Evolutionary conservation across 2,888 invertebrate genomes (phyloP).

Genomic region (Noctua fimbriata): DNA sequence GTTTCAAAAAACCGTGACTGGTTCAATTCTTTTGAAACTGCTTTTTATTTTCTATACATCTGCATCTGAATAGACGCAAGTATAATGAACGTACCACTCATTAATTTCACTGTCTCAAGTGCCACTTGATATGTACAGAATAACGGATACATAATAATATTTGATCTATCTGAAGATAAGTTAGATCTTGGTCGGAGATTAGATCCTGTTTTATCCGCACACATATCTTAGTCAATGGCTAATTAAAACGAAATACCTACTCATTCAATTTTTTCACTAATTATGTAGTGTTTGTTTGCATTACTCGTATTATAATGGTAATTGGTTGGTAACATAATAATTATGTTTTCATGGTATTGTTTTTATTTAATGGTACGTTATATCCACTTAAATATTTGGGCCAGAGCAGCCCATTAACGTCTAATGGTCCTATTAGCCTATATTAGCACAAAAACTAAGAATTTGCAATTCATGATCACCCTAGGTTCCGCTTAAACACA

Average conservation of each 20-base stretch:
- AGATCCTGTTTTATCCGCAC: not conserved
- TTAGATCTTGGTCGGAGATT: not conserved
- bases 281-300: slow-evolving; percentile 5
- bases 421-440: slow-evolving; percentile 51
- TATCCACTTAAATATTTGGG: slow-evolving; percentile 39
- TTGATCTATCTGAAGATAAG: slow-evolving; percentile 9
- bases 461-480: slow-evolving; percentile 63
- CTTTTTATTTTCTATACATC: slow-evolving; percentile 23
- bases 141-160: not conserved
- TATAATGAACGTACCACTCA: not conserved
- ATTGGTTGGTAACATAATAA: slow-evolving; percentile 15
- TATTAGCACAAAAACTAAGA: slow-evolving; percentile 52
- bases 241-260: slow-evolving; percentile 16
- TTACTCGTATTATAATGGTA: slow-evolving; percentile 7
- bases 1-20: slow-evolving; percentile 33
- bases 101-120: slow-evolving; percentile 23
- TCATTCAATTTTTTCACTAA: slow-evolving; percentile 5
- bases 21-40: not conserved
- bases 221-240: not conserved
- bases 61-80: not conserved
- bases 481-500: slow-evolving; percentile 71
- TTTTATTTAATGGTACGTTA: not conserved
- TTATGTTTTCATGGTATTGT: not conserved
- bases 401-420: slow-evolving; percentile 47
- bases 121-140: not conserved